These are phyloP conservation scores for Caenorhabditis becei DNA, from an alignment of 2,888 invertebrate genomes.

Conservation along the genomic window DNA sequence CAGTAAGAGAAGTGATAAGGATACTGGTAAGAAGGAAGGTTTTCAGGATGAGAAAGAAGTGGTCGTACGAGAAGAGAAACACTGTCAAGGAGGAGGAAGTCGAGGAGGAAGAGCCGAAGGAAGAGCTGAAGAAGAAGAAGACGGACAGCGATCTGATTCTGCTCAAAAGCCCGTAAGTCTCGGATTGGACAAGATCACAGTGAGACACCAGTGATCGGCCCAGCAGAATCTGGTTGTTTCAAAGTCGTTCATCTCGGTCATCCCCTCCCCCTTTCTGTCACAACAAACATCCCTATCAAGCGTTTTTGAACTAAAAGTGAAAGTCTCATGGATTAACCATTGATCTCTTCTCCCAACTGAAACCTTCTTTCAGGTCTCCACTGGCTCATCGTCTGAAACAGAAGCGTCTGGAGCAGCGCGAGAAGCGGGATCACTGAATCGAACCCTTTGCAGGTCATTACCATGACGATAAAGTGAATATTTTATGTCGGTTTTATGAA, in stretches of 20 bases:
- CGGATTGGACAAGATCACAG: not conserved
- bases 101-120: conserved; percentile 17
- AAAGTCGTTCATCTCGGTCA: not conserved
- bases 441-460: not conserved
- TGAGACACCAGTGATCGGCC: no score
- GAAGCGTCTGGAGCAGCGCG: conserved; percentile 26
- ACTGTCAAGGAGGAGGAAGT: conserved; percentile 7
- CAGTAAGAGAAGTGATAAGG: not conserved
- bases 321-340: conserved; percentile 4
- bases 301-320: conserved; percentile 7
- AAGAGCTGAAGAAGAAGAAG: not conserved
- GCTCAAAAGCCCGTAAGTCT: not conserved
- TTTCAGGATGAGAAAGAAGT: conserved; percentile 33
- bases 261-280: not conserved
- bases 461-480: conserved; percentile 19
- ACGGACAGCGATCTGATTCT: not conserved
- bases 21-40: not conserved
- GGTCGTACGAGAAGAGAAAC: conserved; percentile 34
- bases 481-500: conserved; percentile 5
- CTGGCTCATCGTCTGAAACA: conserved; percentile 49
- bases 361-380: conserved; percentile 43
- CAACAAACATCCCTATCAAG: not conserved
- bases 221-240: no score
- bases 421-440: not conserved
- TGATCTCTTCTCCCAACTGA: not conserved